phyloP scores from a whole-genome alignment of 2,797 vertebrate species.

The Myotis findleyi region DNA sequence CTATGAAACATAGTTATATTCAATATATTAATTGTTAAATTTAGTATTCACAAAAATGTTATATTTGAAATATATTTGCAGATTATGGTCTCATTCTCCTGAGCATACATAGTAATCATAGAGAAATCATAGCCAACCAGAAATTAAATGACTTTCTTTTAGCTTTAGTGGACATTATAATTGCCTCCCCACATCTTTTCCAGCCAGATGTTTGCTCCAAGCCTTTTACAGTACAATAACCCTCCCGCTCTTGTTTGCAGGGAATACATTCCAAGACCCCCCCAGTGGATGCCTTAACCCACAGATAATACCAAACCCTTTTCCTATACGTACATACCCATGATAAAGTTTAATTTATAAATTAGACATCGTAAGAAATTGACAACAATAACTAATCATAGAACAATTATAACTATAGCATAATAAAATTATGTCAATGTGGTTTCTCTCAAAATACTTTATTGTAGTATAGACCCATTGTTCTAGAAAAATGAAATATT shows the following conservation, averaged over 20 bases:
- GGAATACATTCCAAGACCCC: not conserved
- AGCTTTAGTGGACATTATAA: not conserved
- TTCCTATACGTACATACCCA: not conserved
- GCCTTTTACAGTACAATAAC: not conserved
- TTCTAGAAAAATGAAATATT: not conserved
- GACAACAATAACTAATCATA: not conserved
- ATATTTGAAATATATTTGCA: conserved; percentile 3
- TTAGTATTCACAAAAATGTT: conserved; percentile 23
- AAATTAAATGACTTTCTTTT: not conserved
- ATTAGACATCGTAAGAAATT: not conserved
- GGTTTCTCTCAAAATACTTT: not conserved
- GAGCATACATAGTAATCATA: not conserved
- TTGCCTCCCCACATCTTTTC: not conserved
- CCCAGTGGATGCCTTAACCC: not conserved
- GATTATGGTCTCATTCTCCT: not conserved
- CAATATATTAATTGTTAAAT: conserved; percentile 22
- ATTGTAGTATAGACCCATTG: not conserved
- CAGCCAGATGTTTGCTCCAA: not conserved
- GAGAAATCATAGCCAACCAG: conserved; percentile 17
- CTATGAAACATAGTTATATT: not conserved
- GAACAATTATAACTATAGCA: not conserved
- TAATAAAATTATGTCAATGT: not conserved
- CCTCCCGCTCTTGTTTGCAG: not conserved
- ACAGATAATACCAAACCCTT: not conserved
- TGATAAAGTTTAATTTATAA: not conserved